Evolutionary conservation across 2,888 invertebrate genomes (phyloP).

Genomic region (Ormia ochracea): DNA sequence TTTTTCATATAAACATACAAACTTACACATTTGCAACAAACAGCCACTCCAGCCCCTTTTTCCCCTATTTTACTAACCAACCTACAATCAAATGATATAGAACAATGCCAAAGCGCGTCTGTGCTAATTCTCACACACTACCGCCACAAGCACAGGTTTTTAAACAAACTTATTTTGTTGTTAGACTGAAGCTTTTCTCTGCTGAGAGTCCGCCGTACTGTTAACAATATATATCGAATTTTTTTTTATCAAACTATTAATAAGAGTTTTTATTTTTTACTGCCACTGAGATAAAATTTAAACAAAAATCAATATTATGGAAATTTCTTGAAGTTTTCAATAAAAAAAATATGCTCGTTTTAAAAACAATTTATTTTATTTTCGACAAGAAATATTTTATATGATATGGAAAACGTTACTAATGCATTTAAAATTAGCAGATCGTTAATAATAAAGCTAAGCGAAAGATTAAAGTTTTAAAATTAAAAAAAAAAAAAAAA

Average conservation of each 20-base stretch:
- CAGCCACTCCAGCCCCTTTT: slow-evolving; percentile 27
- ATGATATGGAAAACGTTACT: too few relatives aligned
- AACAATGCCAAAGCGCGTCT: slow-evolving; percentile 2
- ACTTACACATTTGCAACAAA: slow-evolving; percentile 25
- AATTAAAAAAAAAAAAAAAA: too few relatives aligned
- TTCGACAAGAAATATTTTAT: too few relatives aligned
- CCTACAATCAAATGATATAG: background rate
- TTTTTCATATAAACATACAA: too few relatives aligned
- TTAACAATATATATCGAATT: background rate
- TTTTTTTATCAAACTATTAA: background rate
- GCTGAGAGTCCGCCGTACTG: background rate
- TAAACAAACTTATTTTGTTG: background rate
- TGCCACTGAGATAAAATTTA: background rate
- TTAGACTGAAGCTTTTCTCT: background rate
- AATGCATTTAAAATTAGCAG: too few relatives aligned
- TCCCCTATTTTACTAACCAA: background rate
- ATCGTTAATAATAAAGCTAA: too few relatives aligned
- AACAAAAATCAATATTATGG: background rate
- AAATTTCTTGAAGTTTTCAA: background rate
- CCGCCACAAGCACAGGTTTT: background rate
- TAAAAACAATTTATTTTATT: too few relatives aligned
- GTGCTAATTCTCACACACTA: background rate
- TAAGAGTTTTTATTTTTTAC: background rate
- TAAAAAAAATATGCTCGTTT: background rate
- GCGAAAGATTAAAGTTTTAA: too few relatives aligned